Conservation (phyloP, 2,797 vertebrate species). For the Parauchenoglanis punctatus region DNA sequence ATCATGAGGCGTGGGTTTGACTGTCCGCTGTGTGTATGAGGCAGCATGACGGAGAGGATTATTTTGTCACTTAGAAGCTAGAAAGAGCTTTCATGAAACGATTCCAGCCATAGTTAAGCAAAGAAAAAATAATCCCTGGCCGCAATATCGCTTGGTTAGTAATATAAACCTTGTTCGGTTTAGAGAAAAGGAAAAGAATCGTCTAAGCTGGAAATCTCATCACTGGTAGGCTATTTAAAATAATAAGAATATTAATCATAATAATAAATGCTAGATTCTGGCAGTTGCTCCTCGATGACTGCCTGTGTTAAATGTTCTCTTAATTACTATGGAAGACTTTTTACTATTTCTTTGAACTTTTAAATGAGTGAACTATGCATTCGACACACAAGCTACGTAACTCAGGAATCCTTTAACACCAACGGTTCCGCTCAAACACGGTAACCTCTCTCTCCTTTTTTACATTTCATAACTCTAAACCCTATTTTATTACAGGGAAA, state of each 20-base stretch:
- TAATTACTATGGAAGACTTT: background rate
- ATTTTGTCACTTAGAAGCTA: background rate
- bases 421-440: background rate
- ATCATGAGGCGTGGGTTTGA: background rate
- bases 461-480: background rate
- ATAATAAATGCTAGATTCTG: background rate
- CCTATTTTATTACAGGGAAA: conserved; percentile 3
- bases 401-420: background rate
- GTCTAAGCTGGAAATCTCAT: background rate
- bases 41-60: background rate
- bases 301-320: background rate
- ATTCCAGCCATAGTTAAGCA: background rate
- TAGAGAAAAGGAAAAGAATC: background rate
- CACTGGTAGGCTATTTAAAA: background rate
- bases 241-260: background rate
- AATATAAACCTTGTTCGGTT: background rate
- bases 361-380: background rate
- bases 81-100: background rate
- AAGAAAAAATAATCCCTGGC: background rate
- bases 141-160: background rate
- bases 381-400: background rate
- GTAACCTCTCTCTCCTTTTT: background rate
- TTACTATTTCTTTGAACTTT: background rate
- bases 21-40: background rate
- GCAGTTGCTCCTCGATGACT: too few species aligned